A percentile compares a stretch with the other conserved stretches of the same genome.
phyloP scores from a whole-genome alignment of 2,797 vertebrate species.

The Enteromius unitaeniatus region DNA sequence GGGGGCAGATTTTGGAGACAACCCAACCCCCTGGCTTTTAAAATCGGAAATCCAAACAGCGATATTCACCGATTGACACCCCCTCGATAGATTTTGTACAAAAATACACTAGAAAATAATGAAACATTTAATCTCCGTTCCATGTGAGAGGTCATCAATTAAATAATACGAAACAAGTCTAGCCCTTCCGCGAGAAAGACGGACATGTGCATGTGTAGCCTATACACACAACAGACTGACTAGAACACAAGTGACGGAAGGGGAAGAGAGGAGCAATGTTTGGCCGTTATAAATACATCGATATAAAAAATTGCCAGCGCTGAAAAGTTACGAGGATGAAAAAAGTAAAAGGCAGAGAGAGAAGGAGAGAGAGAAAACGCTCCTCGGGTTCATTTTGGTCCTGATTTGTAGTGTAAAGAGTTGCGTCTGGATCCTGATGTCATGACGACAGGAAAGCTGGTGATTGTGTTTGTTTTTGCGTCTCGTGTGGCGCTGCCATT shows the following conservation, averaged over 20 bases:
- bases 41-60: slow-evolving; percentile 94
- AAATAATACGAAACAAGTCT: slow-evolving; percentile 99
- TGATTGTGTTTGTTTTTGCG: slow-evolving; percentile 87
- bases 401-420: slow-evolving; percentile 95
- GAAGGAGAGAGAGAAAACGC: slow-evolving; percentile 56
- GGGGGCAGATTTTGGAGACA: slow-evolving; percentile 92
- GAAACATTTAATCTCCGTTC: slow-evolving; percentile 96
- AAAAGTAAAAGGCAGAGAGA: slow-evolving; percentile 65
- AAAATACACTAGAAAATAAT: slow-evolving; percentile 99
- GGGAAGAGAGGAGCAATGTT: slow-evolving; percentile 82
- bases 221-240: slow-evolving; percentile 47
- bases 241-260: slow-evolving; percentile 61
- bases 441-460: slow-evolving; percentile 97
- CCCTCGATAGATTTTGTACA: slow-evolving; percentile 99
- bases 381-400: slow-evolving; percentile 92
- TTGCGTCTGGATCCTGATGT: slow-evolving; percentile 93
- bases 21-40: slow-evolving; percentile 89
- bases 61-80: slow-evolving; percentile 92
- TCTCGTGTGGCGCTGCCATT: slow-evolving; percentile 87
- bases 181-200: slow-evolving; percentile 99
- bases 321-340: slow-evolving; percentile 87
- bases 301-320: slow-evolving; percentile 98
- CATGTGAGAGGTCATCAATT: slow-evolving; percentile 98
- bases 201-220: slow-evolving; percentile 87
- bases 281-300: slow-evolving; percentile 99